A percentile compares a stretch with the other conserved stretches of the same genome.
Evolutionary conservation across 2,797 vertebrate species (phyloP).

Genomic region (Propithecus perrieri): DNA sequence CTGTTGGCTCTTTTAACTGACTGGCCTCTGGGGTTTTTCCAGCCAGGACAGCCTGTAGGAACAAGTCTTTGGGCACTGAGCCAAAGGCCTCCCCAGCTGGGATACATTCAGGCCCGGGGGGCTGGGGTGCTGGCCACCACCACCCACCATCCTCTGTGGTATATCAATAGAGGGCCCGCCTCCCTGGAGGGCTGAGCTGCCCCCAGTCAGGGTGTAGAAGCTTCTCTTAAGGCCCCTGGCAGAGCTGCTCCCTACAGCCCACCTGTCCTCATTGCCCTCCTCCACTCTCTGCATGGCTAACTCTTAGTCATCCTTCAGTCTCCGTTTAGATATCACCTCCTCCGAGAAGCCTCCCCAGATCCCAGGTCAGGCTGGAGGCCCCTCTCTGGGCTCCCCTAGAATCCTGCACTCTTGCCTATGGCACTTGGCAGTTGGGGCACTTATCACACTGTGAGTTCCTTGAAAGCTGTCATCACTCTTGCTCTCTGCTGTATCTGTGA

Average conservation of each 20-base stretch:
- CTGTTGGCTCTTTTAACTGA: background rate
- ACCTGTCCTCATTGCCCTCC: background rate
- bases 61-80: background rate
- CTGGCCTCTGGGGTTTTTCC: background rate
- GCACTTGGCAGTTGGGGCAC: background rate
- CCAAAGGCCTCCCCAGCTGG: no score
- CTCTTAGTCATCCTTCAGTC: background rate
- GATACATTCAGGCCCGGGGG: background rate
- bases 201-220: background rate
- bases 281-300: background rate
- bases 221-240: background rate
- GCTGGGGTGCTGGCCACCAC: background rate
- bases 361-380: background rate
- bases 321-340: background rate
- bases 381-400: rapidly evolving
- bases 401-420: background rate
- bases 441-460: background rate
- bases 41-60: background rate
- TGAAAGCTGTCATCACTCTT: background rate
- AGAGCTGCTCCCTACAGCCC: background rate
- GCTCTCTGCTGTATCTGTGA: rapidly evolving
- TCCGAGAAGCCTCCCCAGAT: background rate
- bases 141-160: background rate
- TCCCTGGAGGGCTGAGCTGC: background rate
- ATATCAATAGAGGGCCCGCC: background rate